These are phyloP conservation scores for Petroica traversi DNA, from an alignment of 2,113 vertebrate genomes.

Conservation along the genomic window DNA sequence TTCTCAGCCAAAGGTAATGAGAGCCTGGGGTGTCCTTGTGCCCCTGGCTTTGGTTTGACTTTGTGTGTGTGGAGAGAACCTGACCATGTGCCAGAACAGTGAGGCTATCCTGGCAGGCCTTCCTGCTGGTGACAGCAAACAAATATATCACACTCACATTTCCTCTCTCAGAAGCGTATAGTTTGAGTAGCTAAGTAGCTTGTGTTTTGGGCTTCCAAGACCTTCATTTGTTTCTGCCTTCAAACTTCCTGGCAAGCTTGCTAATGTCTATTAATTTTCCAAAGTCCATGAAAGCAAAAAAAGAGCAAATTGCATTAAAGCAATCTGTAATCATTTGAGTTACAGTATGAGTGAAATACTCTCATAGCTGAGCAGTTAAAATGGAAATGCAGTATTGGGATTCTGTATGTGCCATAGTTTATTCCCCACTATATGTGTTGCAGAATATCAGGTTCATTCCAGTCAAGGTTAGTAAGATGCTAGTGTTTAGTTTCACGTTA, in stretches of 20 bases:
- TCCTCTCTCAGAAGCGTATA: slow-evolving; percentile 48
- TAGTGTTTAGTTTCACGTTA: neutral
- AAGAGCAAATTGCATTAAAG: slow-evolving; percentile 64
- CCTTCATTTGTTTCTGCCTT: slow-evolving; percentile 67
- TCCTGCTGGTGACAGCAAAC: slow-evolving; percentile 40
- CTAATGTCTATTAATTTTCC: slow-evolving; percentile 65
- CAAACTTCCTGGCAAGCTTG: slow-evolving; percentile 60
- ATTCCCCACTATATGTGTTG: neutral
- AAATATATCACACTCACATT: slow-evolving; percentile 57
- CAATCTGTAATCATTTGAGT: slow-evolving; percentile 68
- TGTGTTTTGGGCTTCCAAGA: slow-evolving; percentile 51
- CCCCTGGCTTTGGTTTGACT: slow-evolving; percentile 31
- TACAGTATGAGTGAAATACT: slow-evolving; percentile 58
- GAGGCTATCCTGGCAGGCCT: slow-evolving; percentile 50
- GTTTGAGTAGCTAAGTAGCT: slow-evolving; percentile 51
- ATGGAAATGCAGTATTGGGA: slow-evolving; percentile 41
- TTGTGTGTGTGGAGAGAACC: slow-evolving; percentile 17
- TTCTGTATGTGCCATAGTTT: slow-evolving; percentile 28
- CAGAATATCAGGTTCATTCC: neutral
- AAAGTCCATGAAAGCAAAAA: slow-evolving; percentile 51
- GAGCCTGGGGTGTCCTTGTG: neutral
- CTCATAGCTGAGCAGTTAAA: slow-evolving; percentile 47
- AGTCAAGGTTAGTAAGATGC: slow-evolving; percentile 39
- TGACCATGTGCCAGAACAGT: slow-evolving; percentile 42
- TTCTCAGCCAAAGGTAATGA: neutral